These are phyloP conservation scores for Metallyticus violacea DNA, from an alignment of 2,888 invertebrate species.

Conservation along the genomic window DNA sequence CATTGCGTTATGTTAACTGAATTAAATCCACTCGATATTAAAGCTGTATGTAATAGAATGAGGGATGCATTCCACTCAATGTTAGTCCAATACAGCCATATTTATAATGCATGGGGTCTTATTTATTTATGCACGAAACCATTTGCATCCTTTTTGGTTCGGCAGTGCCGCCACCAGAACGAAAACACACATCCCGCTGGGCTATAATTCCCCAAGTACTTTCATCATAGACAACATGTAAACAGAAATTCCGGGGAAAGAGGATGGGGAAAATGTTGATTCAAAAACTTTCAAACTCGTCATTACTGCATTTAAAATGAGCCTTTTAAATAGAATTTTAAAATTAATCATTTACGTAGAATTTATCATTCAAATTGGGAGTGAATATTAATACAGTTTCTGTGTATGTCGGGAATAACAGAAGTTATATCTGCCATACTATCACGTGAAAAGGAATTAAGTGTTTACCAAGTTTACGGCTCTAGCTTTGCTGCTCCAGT, in stretches of 20 bases:
- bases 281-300: background rate
- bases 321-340: background rate
- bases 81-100: background rate
- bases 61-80: background rate
- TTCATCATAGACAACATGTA: background rate
- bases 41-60: background rate
- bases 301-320: background rate
- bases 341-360: background rate
- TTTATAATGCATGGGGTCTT: background rate
- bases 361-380: background rate
- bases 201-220: background rate
- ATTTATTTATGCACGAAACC: background rate
- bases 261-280: too few species aligned
- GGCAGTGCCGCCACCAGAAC: background rate
- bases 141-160: background rate
- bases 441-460: too few species aligned
- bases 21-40: background rate
- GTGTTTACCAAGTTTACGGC: too few species aligned
- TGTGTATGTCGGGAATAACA: background rate
- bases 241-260: background rate
- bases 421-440: too few species aligned
- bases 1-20: background rate
- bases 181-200: background rate
- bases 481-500: too few species aligned
- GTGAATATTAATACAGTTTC: background rate